Evolutionary conservation across 2,888 invertebrate genomes (phyloP).

Genomic region (Drosophila nr. medialis): DNA sequence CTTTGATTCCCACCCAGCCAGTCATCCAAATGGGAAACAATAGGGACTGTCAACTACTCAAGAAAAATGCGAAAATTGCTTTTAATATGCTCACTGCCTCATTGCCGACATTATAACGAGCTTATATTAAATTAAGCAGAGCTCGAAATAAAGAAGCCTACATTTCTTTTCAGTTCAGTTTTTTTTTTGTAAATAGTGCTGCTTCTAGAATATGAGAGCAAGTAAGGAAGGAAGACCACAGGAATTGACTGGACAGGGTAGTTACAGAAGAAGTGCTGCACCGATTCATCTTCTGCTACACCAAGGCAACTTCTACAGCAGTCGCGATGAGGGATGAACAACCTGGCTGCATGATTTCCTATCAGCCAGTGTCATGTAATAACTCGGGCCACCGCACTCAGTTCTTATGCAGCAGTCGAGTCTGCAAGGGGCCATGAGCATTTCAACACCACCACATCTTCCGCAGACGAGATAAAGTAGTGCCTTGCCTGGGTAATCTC

Average conservation of each 20-base stretch:
- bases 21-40: neutral
- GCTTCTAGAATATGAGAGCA: neutral
- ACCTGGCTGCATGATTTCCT: neutral
- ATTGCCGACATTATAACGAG: neutral
- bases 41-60: neutral
- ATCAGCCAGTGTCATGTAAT: neutral
- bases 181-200: neutral
- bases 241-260: neutral
- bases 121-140: neutral
- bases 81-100: neutral
- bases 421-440: neutral
- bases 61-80: constrained; percentile 5
- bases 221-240: neutral
- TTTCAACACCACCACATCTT: neutral
- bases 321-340: neutral
- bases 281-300: neutral
- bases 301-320: neutral
- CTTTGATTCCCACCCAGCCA: neutral
- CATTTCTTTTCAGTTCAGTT: no score
- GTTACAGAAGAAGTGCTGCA: neutral
- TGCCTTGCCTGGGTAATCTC: neutral
- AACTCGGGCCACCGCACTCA: neutral
- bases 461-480: neutral
- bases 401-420: neutral
- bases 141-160: neutral